Conservation (phyloP, 2,113 vertebrate species). For the Rhipidura dahli region DNA sequence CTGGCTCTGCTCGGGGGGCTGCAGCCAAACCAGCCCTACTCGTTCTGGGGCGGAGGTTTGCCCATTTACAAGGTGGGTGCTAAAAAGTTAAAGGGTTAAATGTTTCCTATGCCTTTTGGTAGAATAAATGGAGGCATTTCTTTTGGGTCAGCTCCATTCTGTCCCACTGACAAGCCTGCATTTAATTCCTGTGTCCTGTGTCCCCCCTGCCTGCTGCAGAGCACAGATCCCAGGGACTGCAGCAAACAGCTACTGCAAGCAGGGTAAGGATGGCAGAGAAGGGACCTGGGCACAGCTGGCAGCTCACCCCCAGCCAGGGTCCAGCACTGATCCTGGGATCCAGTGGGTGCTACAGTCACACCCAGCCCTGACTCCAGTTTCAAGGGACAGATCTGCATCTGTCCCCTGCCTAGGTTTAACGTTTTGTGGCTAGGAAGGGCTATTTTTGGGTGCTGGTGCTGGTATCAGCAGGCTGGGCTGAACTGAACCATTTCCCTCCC, state of each 20-base stretch:
- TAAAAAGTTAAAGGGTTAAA: neutral
- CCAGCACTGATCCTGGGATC: neutral
- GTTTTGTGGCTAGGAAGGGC: neutral
- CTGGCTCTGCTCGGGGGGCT: neutral
- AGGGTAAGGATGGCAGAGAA: fast-evolving
- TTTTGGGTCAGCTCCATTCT: neutral
- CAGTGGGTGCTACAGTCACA: neutral
- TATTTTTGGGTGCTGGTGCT: neutral
- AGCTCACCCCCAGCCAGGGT: neutral
- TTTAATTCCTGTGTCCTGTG: neutral
- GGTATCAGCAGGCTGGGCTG: neutral
- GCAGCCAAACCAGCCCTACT: neutral
- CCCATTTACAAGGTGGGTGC: neutral
- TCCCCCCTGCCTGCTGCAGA: neutral
- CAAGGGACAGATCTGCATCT: neutral
- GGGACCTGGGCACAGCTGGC: neutral
- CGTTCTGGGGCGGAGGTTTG: neutral
- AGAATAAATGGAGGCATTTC: neutral
- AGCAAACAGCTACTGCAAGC: neutral
- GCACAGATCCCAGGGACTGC: neutral
- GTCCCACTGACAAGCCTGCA: neutral
- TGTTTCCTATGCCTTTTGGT: neutral
- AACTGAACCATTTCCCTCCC: neutral
- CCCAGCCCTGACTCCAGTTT: neutral
- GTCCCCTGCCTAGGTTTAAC: neutral